Evolutionary conservation across 2,888 invertebrate genomes (phyloP).

Genomic region (Cabera pusaria): DNA sequence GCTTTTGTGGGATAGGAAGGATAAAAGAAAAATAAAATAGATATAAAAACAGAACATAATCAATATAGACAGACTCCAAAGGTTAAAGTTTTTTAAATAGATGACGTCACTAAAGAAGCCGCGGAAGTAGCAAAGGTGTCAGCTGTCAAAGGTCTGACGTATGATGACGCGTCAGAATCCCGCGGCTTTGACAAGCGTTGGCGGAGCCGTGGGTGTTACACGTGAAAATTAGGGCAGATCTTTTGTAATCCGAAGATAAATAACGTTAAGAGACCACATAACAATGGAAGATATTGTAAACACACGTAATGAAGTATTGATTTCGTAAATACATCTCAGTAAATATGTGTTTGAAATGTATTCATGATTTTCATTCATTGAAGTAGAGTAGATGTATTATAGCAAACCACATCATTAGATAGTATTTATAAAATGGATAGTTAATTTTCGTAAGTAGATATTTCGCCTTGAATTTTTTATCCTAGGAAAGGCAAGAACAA

Average conservation of each 20-base stretch:
- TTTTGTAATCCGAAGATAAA: constrained; percentile 21
- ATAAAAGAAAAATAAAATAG: no score
- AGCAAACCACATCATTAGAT: constrained; percentile 4
- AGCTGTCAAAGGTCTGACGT: constrained; percentile 46
- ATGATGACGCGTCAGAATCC: constrained; percentile 47
- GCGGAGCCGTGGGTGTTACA: constrained; percentile 18
- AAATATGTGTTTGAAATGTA: constrained; percentile 11
- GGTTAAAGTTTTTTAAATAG: no score
- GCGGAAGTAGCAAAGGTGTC: constrained; percentile 24
- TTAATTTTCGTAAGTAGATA: no score
- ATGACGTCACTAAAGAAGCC: constrained; percentile 9
- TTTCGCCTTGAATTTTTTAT: no score
- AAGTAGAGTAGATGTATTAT: background rate
- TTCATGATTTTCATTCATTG: constrained; percentile 6
- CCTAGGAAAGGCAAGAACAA: no score
- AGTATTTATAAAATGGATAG: background rate
- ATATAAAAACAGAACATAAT: no score
- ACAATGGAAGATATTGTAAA: constrained; percentile 27
- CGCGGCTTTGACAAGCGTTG: constrained; percentile 34
- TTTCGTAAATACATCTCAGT: constrained; percentile 15
- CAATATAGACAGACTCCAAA: no score
- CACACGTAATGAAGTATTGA: constrained; percentile 24
- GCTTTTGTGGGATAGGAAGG: no score
- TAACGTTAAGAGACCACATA: constrained; percentile 10
- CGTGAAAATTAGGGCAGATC: constrained; percentile 16